Evolutionary conservation across 1,140 invertebrate species (phyloP).

Genomic region (Lepidurus packardi): DNA sequence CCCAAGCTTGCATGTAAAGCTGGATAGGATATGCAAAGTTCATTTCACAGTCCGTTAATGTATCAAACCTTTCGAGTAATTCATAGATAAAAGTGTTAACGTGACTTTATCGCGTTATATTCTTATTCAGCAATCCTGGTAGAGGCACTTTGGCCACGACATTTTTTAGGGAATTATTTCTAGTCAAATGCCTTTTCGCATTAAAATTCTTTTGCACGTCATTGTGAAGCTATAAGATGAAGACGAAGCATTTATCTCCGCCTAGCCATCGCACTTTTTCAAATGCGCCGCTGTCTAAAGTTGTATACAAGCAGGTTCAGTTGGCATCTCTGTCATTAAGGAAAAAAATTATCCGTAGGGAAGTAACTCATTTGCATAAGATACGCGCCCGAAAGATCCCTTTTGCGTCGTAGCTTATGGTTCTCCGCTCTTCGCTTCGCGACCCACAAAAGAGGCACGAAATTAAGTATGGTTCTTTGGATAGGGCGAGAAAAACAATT

Average conservation of each 20-base stretch:
- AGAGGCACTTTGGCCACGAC: too few relatives aligned
- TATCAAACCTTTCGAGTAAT: too few relatives aligned
- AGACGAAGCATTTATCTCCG: constrained; percentile 15
- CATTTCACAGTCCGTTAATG: too few relatives aligned
- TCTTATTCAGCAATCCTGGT: too few relatives aligned
- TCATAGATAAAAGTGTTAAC: too few relatives aligned
- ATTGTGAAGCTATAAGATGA: neutral
- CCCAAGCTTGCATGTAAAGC: neutral
- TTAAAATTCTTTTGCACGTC: neutral
- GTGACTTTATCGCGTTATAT: too few relatives aligned
- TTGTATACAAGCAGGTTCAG: neutral
- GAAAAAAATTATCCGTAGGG: neutral
- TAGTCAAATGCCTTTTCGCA: too few relatives aligned
- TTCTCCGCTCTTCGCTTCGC: neutral
- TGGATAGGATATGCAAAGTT: neutral
- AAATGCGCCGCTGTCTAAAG: neutral
- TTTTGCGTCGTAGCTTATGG: neutral
- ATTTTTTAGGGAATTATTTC: too few relatives aligned
- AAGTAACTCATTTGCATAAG: constrained; percentile 14
- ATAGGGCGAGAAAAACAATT: neutral
- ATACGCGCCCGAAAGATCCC: neutral
- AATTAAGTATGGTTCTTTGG: neutral
- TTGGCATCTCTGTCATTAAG: constrained; percentile 19
- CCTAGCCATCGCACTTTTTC: neutral
- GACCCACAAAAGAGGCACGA: neutral